Evolutionary conservation across 2,797 vertebrate genomes (phyloP).

Genomic region (Triplophysa yarkandensis): DNA sequence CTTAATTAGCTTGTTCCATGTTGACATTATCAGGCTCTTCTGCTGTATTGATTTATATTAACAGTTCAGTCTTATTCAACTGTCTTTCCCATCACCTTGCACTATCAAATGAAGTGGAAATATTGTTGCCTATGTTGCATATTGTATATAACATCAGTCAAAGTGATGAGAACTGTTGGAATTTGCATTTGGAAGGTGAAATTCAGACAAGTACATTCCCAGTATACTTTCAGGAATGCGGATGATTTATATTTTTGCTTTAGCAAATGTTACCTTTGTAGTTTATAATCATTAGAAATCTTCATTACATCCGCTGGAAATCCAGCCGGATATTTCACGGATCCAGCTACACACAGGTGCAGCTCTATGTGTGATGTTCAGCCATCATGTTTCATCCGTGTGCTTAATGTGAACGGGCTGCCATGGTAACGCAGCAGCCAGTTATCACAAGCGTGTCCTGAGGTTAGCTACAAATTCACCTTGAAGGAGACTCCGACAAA

Average conservation of each 20-base stretch:
- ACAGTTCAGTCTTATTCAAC: neutral
- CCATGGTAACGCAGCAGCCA: conserved; percentile 59
- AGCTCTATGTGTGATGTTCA: conserved; percentile 12
- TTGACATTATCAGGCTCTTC: neutral
- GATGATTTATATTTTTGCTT: conserved; percentile 19
- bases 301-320: neutral
- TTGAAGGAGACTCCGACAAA: conserved; percentile 21
- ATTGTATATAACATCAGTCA: neutral
- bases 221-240: neutral
- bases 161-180: neutral
- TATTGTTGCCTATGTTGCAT: neutral
- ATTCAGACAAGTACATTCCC: neutral
- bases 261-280: neutral
- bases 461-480: conserved; percentile 53
- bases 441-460: conserved; percentile 30
- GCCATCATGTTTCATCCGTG: conserved; percentile 1
- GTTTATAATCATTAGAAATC: conserved; percentile 9
- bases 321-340: neutral
- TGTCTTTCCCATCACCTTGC: neutral
- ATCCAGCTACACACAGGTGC: neutral
- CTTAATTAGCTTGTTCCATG: neutral
- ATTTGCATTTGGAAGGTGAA: neutral
- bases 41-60: conserved; percentile 1
- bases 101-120: neutral
- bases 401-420: conserved; percentile 38